phyloP scores from a whole-genome alignment of 1,140 invertebrate species.

The Macrocentrus cingulum region DNA sequence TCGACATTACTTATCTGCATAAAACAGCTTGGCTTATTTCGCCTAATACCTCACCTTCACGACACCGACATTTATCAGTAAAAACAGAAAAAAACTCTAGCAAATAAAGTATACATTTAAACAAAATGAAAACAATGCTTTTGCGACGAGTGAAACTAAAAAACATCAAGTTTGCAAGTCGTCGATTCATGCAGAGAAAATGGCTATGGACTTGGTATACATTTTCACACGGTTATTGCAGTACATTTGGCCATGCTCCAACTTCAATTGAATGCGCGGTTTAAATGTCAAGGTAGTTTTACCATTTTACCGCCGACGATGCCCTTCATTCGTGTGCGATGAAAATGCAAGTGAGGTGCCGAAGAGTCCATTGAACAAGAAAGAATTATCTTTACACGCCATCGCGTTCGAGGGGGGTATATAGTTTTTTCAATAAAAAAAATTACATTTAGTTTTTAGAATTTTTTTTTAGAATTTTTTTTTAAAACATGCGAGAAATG shows the following conservation, averaged over 20 bases:
- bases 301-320: background rate
- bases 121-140: no score
- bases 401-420: no score
- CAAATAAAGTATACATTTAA: no score
- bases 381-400: no score
- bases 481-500: no score
- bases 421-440: no score
- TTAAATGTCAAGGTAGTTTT: slow-evolving; percentile 18
- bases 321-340: background rate
- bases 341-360: background rate
- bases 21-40: background rate
- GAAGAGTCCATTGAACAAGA: no score
- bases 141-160: no score
- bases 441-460: no score
- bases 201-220: background rate
- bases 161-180: slow-evolving; percentile 1
- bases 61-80: no score
- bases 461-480: no score
- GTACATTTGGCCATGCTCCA: slow-evolving; percentile 16
- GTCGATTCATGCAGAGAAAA: background rate
- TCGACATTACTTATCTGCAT: background rate
- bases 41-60: background rate
- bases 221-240: slow-evolving; percentile 3
- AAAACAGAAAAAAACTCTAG: no score
- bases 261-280: slow-evolving; percentile 17